A percentile compares a stretch with the other conserved stretches of the same genome.
Evolutionary conservation across 2,113 vertebrate genomes (phyloP).

Genomic region (Parus major): DNA sequence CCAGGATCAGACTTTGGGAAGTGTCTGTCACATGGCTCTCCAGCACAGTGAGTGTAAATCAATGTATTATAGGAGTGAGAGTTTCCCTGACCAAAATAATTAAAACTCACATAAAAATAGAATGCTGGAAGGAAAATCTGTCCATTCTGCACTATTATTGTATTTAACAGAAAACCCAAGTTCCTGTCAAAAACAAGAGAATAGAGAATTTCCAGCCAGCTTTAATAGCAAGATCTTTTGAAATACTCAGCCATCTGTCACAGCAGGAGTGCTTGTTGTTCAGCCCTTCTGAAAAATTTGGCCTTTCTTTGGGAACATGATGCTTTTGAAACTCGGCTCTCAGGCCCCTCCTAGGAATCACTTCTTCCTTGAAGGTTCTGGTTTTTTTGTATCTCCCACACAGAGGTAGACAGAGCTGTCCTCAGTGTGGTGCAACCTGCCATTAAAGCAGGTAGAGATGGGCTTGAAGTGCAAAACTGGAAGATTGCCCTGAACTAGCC

Average conservation of each 20-base stretch:
- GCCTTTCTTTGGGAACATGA: background rate
- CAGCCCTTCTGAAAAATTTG: conserved; percentile 39
- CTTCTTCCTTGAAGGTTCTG: background rate
- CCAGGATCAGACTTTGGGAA: background rate
- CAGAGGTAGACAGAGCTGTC: background rate
- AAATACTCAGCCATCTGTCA: conserved; percentile 60
- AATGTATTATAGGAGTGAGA: background rate
- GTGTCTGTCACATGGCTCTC: background rate
- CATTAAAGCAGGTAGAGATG: background rate
- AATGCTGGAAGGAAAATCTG: conserved; percentile 22
- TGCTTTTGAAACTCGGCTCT: background rate
- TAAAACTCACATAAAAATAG: conserved; percentile 40
- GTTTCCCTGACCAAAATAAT: background rate
- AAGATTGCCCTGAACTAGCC: background rate
- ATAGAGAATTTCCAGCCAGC: conserved; percentile 48
- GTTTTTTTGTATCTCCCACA: background rate
- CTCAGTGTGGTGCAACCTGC: background rate
- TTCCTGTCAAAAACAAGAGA: conserved; percentile 55
- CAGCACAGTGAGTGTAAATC: background rate
- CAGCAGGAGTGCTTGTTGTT: conserved; percentile 50
- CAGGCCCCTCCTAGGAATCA: background rate
- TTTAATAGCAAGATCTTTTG: conserved; percentile 49
- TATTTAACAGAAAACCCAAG: conserved; percentile 34
- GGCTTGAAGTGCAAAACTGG: background rate
- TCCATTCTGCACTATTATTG: background rate